These are phyloP conservation scores for Babyrousa celebensis DNA, from an alignment of 2,797 vertebrate species.

Conservation along the genomic window DNA sequence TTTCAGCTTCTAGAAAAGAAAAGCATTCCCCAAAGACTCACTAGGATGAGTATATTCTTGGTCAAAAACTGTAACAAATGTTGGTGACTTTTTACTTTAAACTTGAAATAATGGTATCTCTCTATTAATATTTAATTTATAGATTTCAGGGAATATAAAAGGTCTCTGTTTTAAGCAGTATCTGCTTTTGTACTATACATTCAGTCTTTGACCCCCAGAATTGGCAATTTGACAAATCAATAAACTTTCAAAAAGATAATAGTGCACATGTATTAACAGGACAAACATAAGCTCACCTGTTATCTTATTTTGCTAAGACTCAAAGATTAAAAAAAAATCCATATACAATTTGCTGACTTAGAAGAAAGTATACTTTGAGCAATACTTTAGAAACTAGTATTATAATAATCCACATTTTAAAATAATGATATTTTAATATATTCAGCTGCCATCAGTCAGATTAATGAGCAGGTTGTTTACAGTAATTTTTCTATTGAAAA, in stretches of 20 bases:
- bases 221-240: conserved; percentile 26
- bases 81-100: conserved; percentile 24
- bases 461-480: neutral
- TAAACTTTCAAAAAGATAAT: conserved; percentile 28
- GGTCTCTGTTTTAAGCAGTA: neutral
- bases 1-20: conserved; percentile 69
- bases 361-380: neutral
- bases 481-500: conserved; percentile 9
- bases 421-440: neutral
- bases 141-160: neutral
- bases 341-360: neutral
- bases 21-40: conserved; percentile 49
- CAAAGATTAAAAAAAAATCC: neutral
- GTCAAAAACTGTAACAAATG: conserved; percentile 49
- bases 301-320: conserved; percentile 6
- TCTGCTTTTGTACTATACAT: neutral
- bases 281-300: neutral
- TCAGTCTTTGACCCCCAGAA: neutral
- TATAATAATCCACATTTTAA: conserved; percentile 1
- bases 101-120: conserved; percentile 35
- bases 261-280: neutral
- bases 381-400: neutral
- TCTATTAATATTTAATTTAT: neutral
- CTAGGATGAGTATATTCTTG: neutral
- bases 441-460: neutral